These are phyloP conservation scores for Drosophila repletoides DNA, from an alignment of 1,140 invertebrate species.

Conservation along the genomic window DNA sequence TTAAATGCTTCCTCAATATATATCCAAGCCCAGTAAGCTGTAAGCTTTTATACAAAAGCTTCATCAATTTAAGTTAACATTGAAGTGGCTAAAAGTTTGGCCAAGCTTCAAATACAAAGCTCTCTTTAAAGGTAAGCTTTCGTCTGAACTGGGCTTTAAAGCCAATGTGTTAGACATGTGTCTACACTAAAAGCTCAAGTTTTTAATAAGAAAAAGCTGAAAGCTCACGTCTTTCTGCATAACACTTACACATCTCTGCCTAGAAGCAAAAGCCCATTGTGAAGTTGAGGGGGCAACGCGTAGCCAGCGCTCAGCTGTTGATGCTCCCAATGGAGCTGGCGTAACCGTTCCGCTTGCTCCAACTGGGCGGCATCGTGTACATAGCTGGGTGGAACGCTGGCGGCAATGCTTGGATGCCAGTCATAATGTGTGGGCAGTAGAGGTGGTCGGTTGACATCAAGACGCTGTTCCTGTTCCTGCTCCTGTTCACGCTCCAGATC, in stretches of 20 bases:
- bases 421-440: conserved; percentile 61
- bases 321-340: conserved; percentile 48
- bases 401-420: conserved; percentile 56
- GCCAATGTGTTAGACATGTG: too few species aligned
- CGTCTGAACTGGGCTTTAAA: too few species aligned
- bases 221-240: not conserved
- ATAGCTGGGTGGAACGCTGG: conserved; percentile 62
- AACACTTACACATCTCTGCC: conserved; percentile 44
- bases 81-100: too few species aligned
- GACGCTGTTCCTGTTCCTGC: conserved; percentile 10
- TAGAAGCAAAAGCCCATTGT: conserved; percentile 28
- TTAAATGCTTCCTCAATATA: too few species aligned
- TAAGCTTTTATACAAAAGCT: too few species aligned
- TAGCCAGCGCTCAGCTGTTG: conserved; percentile 64
- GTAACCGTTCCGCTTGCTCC: conserved; percentile 37
- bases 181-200: not conserved
- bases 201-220: too few species aligned
- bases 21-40: too few species aligned
- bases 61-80: too few species aligned
- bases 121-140: too few species aligned
- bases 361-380: conserved; percentile 53
- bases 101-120: too few species aligned
- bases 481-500: conserved; percentile 61
- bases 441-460: conserved; percentile 55
- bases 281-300: conserved; percentile 46